Conservation (phyloP, 2,888 invertebrate species). For the Drosophila sordidula region DNA sequence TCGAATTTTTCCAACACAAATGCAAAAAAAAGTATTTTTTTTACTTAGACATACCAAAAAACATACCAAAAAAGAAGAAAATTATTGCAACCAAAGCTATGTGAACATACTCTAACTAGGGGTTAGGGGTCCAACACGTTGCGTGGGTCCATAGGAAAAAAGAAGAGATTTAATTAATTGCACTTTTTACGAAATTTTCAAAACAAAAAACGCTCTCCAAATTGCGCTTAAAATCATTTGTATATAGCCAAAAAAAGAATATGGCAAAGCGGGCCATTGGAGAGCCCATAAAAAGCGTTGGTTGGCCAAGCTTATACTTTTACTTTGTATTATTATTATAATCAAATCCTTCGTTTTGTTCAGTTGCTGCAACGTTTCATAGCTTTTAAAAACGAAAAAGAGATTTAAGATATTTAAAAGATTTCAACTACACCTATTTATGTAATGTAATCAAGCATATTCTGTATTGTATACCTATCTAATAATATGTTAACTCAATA, state of each 20-base stretch:
- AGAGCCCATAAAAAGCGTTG: slow-evolving; percentile 32
- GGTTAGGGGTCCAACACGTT: slow-evolving; percentile 30
- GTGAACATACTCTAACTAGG: slow-evolving; percentile 32
- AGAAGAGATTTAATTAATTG: background rate
- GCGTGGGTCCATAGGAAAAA: slow-evolving; percentile 16
- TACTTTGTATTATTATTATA: slow-evolving; percentile 16
- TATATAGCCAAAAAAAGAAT: slow-evolving; percentile 26
- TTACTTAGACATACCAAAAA: slow-evolving; percentile 36
- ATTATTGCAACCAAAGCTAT: slow-evolving; percentile 32
- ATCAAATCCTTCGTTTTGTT: slow-evolving; percentile 5
- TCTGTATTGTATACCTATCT: slow-evolving; percentile 47
- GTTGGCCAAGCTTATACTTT: slow-evolving; percentile 25
- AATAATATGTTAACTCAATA: slow-evolving; percentile 48
- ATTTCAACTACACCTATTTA: slow-evolving; percentile 35
- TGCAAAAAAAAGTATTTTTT: slow-evolving; percentile 39
- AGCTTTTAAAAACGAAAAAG: slow-evolving; percentile 7
- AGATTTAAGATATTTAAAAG: slow-evolving; percentile 22
- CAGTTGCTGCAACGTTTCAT: slow-evolving; percentile 15
- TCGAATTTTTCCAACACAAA: slow-evolving; percentile 21
- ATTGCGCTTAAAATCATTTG: slow-evolving; percentile 28
- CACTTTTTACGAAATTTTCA: slow-evolving; percentile 9
- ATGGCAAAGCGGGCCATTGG: slow-evolving; percentile 5
- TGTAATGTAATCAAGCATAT: slow-evolving; percentile 45
- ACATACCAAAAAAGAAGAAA: background rate
- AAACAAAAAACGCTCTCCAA: slow-evolving; percentile 2